Conservation (phyloP, 1,140 invertebrate genomes). For the Ceratina australensis region DNA sequence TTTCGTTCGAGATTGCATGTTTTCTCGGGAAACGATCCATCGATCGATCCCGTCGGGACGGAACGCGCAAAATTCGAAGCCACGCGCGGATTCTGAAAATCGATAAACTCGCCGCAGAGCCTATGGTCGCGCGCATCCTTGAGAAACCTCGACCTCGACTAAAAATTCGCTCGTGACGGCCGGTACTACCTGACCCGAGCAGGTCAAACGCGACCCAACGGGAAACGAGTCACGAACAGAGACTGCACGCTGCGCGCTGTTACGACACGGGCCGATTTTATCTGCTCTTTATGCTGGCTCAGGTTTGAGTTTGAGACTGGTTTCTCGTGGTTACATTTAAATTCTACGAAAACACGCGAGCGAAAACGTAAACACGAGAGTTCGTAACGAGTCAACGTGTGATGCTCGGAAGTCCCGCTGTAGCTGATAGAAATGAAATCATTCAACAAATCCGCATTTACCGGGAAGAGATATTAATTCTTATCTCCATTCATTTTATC, state of each 20-base stretch:
- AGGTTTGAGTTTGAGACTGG: neutral
- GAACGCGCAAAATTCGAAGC: neutral
- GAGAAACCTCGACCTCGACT: neutral
- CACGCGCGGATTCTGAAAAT: neutral
- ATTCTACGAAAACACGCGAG: constrained; percentile 14
- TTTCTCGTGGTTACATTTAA: constrained; percentile 11
- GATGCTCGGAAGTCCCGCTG: too few relatives aligned
- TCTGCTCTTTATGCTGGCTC: neutral
- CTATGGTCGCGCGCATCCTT: neutral
- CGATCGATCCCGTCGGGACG: neutral
- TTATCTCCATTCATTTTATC: too few relatives aligned
- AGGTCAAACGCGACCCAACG: constrained; percentile 26
- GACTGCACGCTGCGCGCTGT: neutral
- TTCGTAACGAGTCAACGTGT: neutral
- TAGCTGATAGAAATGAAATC: neutral
- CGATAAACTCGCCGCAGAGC: neutral
- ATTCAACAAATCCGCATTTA: too few relatives aligned
- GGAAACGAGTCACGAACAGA: neutral
- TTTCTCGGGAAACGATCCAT: neutral
- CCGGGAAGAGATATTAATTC: too few relatives aligned
- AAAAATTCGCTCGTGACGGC: constrained; percentile 13
- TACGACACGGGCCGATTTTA: neutral
- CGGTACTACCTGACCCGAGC: neutral
- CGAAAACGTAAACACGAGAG: constrained; percentile 1
- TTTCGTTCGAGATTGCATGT: too few relatives aligned